These are phyloP conservation scores for Epinephelus coioides DNA, from an alignment of 2,797 vertebrate genomes.

Conservation along the genomic window DNA sequence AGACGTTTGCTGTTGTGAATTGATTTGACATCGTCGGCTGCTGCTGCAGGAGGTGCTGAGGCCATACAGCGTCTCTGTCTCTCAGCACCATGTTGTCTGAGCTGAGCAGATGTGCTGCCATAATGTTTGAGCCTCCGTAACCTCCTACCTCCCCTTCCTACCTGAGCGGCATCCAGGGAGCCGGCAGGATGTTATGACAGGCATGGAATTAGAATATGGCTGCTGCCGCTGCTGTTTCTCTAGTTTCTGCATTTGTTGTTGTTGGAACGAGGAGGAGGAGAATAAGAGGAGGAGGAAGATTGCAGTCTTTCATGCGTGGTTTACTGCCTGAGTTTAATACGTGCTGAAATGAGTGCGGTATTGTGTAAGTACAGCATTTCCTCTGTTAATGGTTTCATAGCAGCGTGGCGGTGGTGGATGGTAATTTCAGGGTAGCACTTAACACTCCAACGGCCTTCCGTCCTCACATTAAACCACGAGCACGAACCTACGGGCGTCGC, in stretches of 20 bases:
- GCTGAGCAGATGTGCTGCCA: slow-evolving; percentile 66
- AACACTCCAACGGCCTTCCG: slow-evolving; percentile 43
- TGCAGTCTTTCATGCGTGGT: slow-evolving; percentile 62
- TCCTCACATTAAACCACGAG: slow-evolving; percentile 41
- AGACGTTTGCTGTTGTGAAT: slow-evolving; percentile 20
- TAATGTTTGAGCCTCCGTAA: slow-evolving; percentile 47
- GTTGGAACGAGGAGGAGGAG: neutral
- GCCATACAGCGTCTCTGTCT: slow-evolving; percentile 1
- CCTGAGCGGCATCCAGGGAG: slow-evolving; percentile 55
- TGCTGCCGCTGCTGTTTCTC: slow-evolving; percentile 49
- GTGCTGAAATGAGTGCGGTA: slow-evolving; percentile 57
- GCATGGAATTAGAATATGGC: slow-evolving; percentile 56
- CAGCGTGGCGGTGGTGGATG: slow-evolving; percentile 36
- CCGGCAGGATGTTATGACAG: slow-evolving; percentile 61
- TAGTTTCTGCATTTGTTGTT: slow-evolving; percentile 18
- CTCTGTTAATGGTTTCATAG: slow-evolving; percentile 62
- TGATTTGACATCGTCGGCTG: slow-evolving; percentile 8
- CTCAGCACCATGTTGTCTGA: neutral
- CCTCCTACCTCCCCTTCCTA: slow-evolving; percentile 55
- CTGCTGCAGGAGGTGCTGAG: neutral
- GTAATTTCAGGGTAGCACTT: slow-evolving; percentile 46
- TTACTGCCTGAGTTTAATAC: slow-evolving; percentile 70
- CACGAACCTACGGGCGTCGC: neutral
- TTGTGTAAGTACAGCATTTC: slow-evolving; percentile 73
- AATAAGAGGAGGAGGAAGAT: slow-evolving; percentile 37